These are phyloP conservation scores for Caenorhabditis sp. DNA, from an alignment of 2,888 invertebrate species.

Conservation along the genomic window DNA sequence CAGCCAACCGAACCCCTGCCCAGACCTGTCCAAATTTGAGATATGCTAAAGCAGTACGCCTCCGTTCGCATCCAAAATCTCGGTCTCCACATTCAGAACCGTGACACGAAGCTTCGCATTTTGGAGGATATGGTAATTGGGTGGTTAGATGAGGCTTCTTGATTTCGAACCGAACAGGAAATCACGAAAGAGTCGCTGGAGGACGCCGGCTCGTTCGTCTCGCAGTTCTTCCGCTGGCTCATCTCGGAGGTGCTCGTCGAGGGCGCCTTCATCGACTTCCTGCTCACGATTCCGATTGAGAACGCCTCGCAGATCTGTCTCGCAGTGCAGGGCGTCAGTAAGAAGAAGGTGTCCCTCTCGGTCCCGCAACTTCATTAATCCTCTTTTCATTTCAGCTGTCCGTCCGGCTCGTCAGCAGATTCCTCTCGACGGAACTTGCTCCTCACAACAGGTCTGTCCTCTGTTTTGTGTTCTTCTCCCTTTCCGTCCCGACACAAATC, in stretches of 20 bases:
- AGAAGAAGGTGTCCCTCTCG: slow-evolving; percentile 63
- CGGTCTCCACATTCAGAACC: slow-evolving; percentile 65
- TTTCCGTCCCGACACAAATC: slow-evolving; percentile 18
- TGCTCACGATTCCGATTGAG: slow-evolving; percentile 54
- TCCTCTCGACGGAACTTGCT: slow-evolving; percentile 61
- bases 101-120: slow-evolving; percentile 52
- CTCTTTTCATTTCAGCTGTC: slow-evolving; percentile 57
- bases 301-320: slow-evolving; percentile 48
- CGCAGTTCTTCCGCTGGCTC: slow-evolving; percentile 56
- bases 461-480: too few relatives aligned
- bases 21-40: neutral
- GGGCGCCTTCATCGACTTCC: slow-evolving; percentile 67
- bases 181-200: slow-evolving; percentile 42
- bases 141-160: neutral
- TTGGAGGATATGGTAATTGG: slow-evolving; percentile 42
- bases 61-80: slow-evolving; percentile 52
- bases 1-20: neutral
- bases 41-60: slow-evolving; percentile 26
- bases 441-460: slow-evolving; percentile 68
- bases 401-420: slow-evolving; percentile 68
- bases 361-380: too few relatives aligned
- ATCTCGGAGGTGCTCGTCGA: slow-evolving; percentile 58
- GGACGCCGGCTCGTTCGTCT: slow-evolving; percentile 44
- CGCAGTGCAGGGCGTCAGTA: slow-evolving; percentile 55
- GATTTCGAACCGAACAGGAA: slow-evolving; percentile 18